phyloP scores from a whole-genome alignment of 2,888 invertebrate species.

The Drosophila histrio region DNA sequence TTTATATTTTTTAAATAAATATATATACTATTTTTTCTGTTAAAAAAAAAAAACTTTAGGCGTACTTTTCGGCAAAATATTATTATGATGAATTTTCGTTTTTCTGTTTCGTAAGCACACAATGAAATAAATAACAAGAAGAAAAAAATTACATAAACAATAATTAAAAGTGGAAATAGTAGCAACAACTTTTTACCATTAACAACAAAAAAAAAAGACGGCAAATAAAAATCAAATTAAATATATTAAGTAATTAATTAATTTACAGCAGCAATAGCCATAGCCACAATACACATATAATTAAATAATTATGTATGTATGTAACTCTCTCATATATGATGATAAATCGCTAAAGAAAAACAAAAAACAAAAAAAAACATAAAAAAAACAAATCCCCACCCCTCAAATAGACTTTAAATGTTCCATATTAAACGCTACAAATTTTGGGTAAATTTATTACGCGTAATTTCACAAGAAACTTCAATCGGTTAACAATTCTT shows the following conservation, averaged over 20 bases:
- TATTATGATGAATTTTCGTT: constrained; percentile 52
- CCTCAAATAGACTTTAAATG: constrained; percentile 66
- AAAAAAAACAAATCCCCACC: constrained; percentile 12
- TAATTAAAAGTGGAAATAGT: constrained; percentile 42
- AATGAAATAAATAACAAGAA: constrained; percentile 51
- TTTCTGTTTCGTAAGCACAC: constrained; percentile 64
- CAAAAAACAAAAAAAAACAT: neutral
- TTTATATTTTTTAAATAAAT: constrained; percentile 53
- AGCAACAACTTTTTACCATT: constrained; percentile 43
- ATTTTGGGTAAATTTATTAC: constrained; percentile 48
- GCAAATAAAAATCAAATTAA: constrained; percentile 50
- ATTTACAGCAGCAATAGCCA: constrained; percentile 64
- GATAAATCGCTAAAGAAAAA: constrained; percentile 26
- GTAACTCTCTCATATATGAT: constrained; percentile 54
- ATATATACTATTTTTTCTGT: constrained; percentile 54
- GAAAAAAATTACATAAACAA: constrained; percentile 29
- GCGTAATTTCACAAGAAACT: constrained; percentile 25
- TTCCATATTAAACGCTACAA: constrained; percentile 55
- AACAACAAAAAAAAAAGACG: constrained; percentile 21
- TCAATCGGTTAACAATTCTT: constrained; percentile 12
- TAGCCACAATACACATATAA: constrained; percentile 44
- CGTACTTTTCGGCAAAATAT: constrained; percentile 79
- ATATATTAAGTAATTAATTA: constrained; percentile 41
- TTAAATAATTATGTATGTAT: constrained; percentile 31
- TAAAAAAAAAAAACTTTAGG: constrained; percentile 62